These are phyloP conservation scores for Trichopoda pennipes DNA, from an alignment of 2,888 invertebrate species.

Conservation along the genomic window DNA sequence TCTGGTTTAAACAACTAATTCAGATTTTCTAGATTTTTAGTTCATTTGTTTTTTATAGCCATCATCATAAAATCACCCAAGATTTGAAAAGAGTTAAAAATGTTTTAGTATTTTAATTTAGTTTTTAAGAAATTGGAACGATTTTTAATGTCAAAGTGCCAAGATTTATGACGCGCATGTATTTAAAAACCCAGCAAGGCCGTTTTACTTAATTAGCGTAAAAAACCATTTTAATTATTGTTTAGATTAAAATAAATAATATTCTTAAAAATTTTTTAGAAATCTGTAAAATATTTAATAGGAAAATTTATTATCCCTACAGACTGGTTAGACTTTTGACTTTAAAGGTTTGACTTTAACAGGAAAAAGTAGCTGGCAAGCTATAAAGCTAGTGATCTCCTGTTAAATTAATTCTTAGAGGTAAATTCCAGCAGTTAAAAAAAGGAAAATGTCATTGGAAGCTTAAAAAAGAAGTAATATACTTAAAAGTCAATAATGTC, in stretches of 20 bases:
- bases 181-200: background rate
- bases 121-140: conserved; percentile 43
- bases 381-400: too few species aligned
- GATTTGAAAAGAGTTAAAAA: conserved; percentile 62
- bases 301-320: background rate
- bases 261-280: conserved; percentile 9
- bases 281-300: background rate
- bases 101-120: conserved; percentile 56
- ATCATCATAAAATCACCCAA: conserved; percentile 30
- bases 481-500: too few species aligned
- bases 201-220: conserved; percentile 41
- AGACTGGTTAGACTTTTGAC: conserved; percentile 38
- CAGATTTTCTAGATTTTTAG: conserved; percentile 59
- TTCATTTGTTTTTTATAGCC: conserved; percentile 38
- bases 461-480: too few species aligned
- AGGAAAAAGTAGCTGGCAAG: background rate
- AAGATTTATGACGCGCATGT: conserved; percentile 41
- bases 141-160: background rate
- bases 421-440: too few species aligned
- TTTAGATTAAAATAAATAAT: background rate
- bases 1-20: conserved; percentile 32
- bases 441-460: too few species aligned
- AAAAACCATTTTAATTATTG: conserved; percentile 43
- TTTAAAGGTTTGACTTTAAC: conserved; percentile 18
- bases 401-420: too few species aligned